Conservation (phyloP, 2,888 invertebrate species). For the Saturnia pavonia region DNA sequence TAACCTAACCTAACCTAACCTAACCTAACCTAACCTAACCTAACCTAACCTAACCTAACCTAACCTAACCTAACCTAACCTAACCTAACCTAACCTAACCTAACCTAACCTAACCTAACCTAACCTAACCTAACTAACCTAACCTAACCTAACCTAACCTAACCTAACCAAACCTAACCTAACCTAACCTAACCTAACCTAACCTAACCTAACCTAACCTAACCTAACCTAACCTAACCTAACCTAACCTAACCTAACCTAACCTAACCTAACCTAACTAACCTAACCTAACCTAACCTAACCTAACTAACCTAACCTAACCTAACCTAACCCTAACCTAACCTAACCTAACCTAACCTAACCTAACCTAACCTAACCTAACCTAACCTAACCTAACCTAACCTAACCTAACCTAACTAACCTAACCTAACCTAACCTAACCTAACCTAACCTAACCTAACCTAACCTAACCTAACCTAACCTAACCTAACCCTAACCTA, state of each 20-base stretch:
- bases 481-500: too few relatives aligned
- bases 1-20: constrained; percentile 33
- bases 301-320: constrained; percentile 24
- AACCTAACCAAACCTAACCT: constrained; percentile 31
- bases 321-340: constrained; percentile 22
- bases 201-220: constrained; percentile 32
- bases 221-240: constrained; percentile 27
- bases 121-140: constrained; percentile 33
- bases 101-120: constrained; percentile 5
- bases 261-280: constrained; percentile 26
- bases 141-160: constrained; percentile 33
- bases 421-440: constrained; percentile 26
- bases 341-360: constrained; percentile 27
- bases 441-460: too few relatives aligned
- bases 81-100: constrained; percentile 28
- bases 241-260: too few relatives aligned
- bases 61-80: constrained; percentile 32
- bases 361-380: constrained; percentile 28
- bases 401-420: not conserved
- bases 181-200: constrained; percentile 32
- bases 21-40: constrained; percentile 33
- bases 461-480: constrained; percentile 23
- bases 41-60: constrained; percentile 32
- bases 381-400: constrained; percentile 11
- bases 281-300: constrained; percentile 30